Percentiles rank a stretch among this genome's conserved stretches.
Evolutionary conservation across 2,113 vertebrate species (phyloP).

Genomic region (Hypanus sabinus): DNA sequence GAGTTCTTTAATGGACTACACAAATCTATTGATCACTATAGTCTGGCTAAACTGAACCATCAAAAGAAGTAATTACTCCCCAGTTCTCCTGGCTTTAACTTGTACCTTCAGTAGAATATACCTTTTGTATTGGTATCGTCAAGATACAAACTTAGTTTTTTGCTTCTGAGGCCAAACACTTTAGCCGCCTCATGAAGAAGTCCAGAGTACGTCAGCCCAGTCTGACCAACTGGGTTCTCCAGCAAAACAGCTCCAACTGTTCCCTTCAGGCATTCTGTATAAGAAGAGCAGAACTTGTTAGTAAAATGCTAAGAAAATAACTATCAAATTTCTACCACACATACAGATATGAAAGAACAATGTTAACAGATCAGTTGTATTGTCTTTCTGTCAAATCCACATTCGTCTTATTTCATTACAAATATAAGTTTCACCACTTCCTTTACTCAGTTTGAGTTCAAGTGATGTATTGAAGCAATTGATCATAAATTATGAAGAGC

Average conservation of each 20-base stretch:
- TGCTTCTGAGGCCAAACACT: constrained; percentile 82
- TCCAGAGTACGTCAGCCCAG: constrained; percentile 60
- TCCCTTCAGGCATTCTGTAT: constrained; percentile 74
- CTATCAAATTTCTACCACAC: background rate
- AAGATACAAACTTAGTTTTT: constrained; percentile 73
- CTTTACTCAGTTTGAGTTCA: background rate
- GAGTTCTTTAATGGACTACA: background rate
- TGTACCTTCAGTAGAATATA: constrained; percentile 47
- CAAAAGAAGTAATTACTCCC: background rate
- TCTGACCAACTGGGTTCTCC: constrained; percentile 79
- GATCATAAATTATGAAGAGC: background rate
- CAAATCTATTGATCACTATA: background rate
- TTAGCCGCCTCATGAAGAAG: constrained; percentile 74
- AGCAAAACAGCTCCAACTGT: constrained; percentile 76
- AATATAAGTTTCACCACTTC: background rate
- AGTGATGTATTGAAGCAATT: background rate
- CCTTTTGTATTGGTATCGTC: constrained; percentile 76
- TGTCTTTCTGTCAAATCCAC: background rate
- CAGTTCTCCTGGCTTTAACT: background rate
- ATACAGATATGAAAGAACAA: background rate
- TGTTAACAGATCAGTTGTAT: background rate
- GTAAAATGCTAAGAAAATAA: background rate
- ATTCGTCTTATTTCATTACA: background rate
- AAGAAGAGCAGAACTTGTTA: background rate
- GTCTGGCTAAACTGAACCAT: background rate